Conservation (phyloP, 1,140 invertebrate species). For the Condylostylus longicornis region DNA sequence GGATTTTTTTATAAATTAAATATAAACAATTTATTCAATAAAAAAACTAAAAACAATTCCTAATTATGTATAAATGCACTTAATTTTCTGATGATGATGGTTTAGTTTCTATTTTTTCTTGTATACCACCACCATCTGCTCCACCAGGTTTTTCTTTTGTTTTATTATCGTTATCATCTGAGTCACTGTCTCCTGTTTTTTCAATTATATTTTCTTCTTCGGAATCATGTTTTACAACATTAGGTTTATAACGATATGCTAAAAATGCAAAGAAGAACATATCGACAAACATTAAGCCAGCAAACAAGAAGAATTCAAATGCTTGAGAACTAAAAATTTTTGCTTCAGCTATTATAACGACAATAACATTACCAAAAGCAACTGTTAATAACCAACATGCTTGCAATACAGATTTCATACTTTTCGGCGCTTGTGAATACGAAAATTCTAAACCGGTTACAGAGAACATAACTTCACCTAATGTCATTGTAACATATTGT, state of each 20-base stretch:
- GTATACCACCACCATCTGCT: too few relatives aligned
- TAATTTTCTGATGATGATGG: too few relatives aligned
- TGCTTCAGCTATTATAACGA: conserved; percentile 57
- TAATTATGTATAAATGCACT: too few relatives aligned
- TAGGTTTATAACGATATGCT: conserved; percentile 48
- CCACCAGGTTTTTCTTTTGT: too few relatives aligned
- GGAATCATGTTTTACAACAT: too few relatives aligned
- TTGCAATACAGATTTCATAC: conserved; percentile 84
- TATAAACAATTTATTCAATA: too few relatives aligned
- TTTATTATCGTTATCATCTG: too few relatives aligned
- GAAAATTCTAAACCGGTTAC: conserved; percentile 86
- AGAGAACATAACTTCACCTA: conserved; percentile 73
- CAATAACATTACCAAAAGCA: conserved; percentile 81
- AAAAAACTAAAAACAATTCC: too few relatives aligned
- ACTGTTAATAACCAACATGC: conserved; percentile 81
- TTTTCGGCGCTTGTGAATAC: conserved; percentile 70
- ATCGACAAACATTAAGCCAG: conserved; percentile 65
- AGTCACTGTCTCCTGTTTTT: too few relatives aligned
- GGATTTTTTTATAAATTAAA: too few relatives aligned
- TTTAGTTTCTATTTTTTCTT: too few relatives aligned
- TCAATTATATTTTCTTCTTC: too few relatives aligned
- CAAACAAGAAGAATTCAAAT: conserved; percentile 77
- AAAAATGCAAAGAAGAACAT: conserved; percentile 68
- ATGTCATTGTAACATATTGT: conserved; percentile 74
- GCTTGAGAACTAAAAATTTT: conserved; percentile 32